phyloP scores from a whole-genome alignment of 2,888 invertebrate genomes.

The Eupithecia tripunctaria region DNA sequence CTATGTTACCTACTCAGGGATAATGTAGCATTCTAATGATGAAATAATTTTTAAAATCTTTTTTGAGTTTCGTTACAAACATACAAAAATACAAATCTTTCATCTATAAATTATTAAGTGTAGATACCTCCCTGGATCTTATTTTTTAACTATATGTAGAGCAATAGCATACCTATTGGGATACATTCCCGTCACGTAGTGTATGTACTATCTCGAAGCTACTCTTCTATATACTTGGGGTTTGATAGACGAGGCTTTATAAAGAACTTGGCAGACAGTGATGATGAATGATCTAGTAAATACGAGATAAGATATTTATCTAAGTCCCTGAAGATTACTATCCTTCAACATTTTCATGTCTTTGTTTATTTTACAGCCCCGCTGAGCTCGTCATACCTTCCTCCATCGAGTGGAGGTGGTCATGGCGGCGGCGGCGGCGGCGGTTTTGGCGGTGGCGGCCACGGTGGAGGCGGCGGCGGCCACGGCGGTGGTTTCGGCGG shows the following conservation, averaged over 20 bases:
- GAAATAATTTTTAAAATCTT: no score
- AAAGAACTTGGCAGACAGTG: not conserved
- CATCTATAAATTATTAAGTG: no score
- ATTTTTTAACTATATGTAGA: no score
- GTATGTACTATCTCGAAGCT: no score
- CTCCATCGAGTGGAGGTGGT: constrained; percentile 73
- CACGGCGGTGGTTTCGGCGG: constrained; percentile 54
- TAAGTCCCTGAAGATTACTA: not conserved
- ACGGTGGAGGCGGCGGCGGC: constrained; percentile 13
- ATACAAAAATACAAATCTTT: no score
- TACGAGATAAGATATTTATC: not conserved
- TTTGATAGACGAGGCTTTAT: not conserved
- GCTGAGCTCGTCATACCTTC: constrained; percentile 84
- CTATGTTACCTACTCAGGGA: no score
- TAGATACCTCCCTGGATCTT: no score
- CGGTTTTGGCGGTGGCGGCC: constrained; percentile 60
- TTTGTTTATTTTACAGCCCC: constrained; percentile 69
- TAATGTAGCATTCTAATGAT: no score
- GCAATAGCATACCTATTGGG: no score
- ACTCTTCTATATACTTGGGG: no score
- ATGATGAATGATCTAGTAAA: not conserved
- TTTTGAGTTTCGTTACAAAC: no score
- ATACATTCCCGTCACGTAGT: no score
- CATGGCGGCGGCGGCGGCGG: constrained; percentile 54
- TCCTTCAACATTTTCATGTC: not conserved